phyloP scores from a whole-genome alignment of 2,888 invertebrate genomes.

The Diadegma fenestrale region DNA sequence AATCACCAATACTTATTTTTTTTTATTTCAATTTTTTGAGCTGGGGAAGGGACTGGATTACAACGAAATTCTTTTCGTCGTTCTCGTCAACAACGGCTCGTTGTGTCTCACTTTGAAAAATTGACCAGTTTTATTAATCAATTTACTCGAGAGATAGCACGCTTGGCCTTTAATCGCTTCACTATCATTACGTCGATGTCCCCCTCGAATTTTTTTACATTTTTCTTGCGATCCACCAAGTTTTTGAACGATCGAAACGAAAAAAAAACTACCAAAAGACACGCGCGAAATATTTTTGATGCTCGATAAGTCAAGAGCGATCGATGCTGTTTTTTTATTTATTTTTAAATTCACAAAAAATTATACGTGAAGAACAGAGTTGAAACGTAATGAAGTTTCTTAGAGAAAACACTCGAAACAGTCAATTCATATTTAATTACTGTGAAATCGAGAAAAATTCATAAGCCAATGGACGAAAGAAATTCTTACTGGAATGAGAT shows the following conservation, averaged over 20 bases:
- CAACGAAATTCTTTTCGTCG: neutral
- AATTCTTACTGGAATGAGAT: neutral
- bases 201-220: neutral
- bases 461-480: neutral
- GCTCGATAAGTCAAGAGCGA: neutral
- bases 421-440: neutral
- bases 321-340: neutral
- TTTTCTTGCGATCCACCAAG: neutral
- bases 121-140: slow-evolving; percentile 1
- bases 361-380: neutral
- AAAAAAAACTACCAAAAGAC: neutral
- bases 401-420: neutral
- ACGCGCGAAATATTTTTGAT: neutral
- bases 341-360: neutral
- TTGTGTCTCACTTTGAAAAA: neutral
- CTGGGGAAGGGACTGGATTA: neutral
- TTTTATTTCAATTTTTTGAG: neutral
- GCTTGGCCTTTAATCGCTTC: slow-evolving; percentile 19
- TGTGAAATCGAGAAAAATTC: neutral
- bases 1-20: slow-evolving; percentile 5
- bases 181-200: slow-evolving; percentile 39
- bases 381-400: neutral
- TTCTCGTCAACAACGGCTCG: neutral
- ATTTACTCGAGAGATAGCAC: slow-evolving; percentile 23
- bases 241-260: neutral